Percentiles rank a stretch among this genome's conserved stretches.
phyloP scores from a whole-genome alignment of 1,140 invertebrate species.

The Aphelenchoides fujianensis region DNA sequence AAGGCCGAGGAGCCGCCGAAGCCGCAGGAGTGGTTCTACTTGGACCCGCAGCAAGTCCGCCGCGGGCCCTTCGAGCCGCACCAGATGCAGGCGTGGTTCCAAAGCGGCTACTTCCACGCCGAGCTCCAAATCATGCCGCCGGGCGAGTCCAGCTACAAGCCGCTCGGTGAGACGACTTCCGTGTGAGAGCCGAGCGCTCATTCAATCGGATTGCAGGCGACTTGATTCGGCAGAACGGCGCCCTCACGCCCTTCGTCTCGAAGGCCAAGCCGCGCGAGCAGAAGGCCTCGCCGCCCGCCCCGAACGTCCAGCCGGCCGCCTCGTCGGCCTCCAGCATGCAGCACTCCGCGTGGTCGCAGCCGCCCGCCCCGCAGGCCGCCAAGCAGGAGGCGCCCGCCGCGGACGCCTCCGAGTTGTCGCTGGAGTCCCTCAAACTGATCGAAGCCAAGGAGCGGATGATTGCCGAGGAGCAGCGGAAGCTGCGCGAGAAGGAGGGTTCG shows the following conservation, averaged over 20 bases:
- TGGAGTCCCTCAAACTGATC: conserved; percentile 22
- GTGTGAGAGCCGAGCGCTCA: too few relatives aligned
- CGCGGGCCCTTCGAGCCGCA: conserved; percentile 43
- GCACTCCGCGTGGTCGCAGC: background rate
- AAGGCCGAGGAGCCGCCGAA: background rate
- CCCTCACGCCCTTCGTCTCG: conserved; percentile 31
- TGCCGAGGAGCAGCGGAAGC: conserved; percentile 38
- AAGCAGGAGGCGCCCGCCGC: background rate
- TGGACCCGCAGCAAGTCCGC: conserved; percentile 34
- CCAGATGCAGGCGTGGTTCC: conserved; percentile 49
- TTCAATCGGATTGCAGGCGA: conserved; percentile 36
- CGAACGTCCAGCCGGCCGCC: background rate
- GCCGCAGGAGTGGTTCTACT: conserved; percentile 36
- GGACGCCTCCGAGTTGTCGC: conserved; percentile 1
- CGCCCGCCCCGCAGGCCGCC: background rate
- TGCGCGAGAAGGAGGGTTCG: conserved; percentile 40
- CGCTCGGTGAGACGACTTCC: conserved; percentile 26
- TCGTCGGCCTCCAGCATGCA: conserved; percentile 4
- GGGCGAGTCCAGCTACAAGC: conserved; percentile 24
- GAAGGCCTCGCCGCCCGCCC: background rate
- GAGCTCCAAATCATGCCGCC: conserved; percentile 19
- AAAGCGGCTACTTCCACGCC: conserved; percentile 37
- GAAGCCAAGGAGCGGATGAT: conserved; percentile 32
- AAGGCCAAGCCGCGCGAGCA: background rate
- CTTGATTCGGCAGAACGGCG: conserved; percentile 40